phyloP scores from a whole-genome alignment of 2,888 invertebrate genomes.

The Deilephila elpenor region DNA sequence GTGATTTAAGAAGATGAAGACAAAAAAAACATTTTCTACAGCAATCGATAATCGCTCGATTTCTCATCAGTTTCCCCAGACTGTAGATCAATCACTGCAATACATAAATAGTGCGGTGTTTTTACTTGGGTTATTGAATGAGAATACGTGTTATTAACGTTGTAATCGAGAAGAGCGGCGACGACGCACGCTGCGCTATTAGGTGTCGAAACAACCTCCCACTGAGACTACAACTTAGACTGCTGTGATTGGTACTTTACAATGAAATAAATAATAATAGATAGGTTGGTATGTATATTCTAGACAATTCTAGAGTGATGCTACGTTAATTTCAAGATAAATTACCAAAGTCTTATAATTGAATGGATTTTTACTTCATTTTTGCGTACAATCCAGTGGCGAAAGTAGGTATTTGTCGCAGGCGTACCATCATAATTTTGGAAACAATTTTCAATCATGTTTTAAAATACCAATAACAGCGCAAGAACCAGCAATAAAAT shows the following conservation, averaged over 20 bases:
- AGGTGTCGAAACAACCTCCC: conserved; percentile 70
- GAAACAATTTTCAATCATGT: no score
- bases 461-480: no score
- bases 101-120: neutral
- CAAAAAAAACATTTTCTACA: no score
- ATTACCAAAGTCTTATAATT: no score
- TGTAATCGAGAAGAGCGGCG: neutral
- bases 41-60: neutral
- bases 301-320: neutral
- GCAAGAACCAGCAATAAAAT: no score
- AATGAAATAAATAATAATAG: neutral
- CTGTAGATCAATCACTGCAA: neutral
- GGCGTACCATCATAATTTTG: no score
- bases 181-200: conserved; percentile 54
- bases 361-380: no score
- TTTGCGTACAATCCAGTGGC: no score
- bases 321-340: no score
- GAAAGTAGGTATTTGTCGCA: no score
- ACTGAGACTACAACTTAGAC: conserved; percentile 45
- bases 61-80: neutral
- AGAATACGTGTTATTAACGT: neutral
- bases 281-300: neutral
- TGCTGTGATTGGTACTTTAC: neutral
- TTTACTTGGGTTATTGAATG: conserved; percentile 1
- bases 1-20: no score